These are phyloP conservation scores for Harlomillsia oculata DNA, from an alignment of 1,140 invertebrate genomes.

Conservation along the genomic window DNA sequence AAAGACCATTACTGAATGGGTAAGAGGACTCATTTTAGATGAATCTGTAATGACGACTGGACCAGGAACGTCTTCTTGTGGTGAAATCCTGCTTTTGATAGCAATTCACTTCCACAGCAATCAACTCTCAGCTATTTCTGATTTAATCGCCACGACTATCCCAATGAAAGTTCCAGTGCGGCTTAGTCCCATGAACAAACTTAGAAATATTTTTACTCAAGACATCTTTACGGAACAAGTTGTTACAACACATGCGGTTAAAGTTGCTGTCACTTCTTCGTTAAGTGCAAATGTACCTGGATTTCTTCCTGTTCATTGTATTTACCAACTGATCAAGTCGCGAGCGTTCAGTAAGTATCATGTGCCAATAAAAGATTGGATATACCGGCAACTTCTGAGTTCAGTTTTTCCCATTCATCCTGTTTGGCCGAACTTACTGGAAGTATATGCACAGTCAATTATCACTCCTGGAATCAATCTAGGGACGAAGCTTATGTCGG, in stretches of 20 bases:
- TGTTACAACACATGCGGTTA: conserved; percentile 87
- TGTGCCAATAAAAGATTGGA: conserved; percentile 89
- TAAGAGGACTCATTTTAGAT: conserved; percentile 82
- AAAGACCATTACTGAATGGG: conserved; percentile 83
- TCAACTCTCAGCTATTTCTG: conserved; percentile 80
- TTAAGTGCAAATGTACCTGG: conserved; percentile 80
- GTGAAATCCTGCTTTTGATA: conserved; percentile 91
- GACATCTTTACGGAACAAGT: conserved; percentile 97
- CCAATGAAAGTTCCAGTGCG: conserved; percentile 91
- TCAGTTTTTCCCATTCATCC: conserved; percentile 81
- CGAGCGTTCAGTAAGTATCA: conserved; percentile 92
- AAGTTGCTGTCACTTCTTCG: conserved; percentile 83
- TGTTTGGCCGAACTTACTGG: conserved; percentile 81
- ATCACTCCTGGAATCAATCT: conserved; percentile 54
- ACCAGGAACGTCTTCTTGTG: conserved; percentile 70
- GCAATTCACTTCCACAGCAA: conserved; percentile 95
- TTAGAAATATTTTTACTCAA: conserved; percentile 91
- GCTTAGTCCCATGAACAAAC: conserved; percentile 77
- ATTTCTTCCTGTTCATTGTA: conserved; percentile 93
- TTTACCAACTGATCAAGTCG: conserved; percentile 89
- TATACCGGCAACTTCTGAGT: conserved; percentile 79
- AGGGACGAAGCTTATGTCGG: conserved; percentile 47
- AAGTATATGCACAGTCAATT: conserved; percentile 91
- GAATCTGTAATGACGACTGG: conserved; percentile 58
- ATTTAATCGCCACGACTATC: conserved; percentile 83